phyloP scores from a whole-genome alignment of 2,113 vertebrate genomes.

The Callipepla californica region DNA sequence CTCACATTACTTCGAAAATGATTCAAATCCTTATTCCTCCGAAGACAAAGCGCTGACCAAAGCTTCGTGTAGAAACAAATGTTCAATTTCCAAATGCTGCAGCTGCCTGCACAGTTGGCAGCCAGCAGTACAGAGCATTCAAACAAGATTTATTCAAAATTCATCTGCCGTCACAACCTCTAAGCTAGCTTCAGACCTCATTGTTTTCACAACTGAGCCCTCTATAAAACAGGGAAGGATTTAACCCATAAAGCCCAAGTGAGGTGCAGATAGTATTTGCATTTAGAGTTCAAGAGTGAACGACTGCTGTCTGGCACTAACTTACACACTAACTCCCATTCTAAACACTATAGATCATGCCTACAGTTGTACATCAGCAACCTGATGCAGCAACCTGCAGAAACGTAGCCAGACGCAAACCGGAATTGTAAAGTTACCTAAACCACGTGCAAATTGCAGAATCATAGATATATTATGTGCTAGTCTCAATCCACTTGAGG shows the following conservation, averaged over 20 bases:
- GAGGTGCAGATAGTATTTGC: neutral
- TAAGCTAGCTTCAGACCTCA: neutral
- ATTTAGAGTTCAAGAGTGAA: neutral
- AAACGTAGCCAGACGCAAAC: neutral
- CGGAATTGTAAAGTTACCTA: neutral
- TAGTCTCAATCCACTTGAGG: neutral
- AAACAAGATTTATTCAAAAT: neutral
- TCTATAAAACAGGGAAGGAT: neutral
- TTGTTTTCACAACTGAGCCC: neutral
- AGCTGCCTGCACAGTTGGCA: neutral
- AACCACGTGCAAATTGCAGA: neutral
- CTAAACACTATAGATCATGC: fast-evolving
- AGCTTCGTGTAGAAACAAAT: neutral
- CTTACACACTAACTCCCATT: neutral
- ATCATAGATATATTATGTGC: neutral
- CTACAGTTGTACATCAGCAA: neutral
- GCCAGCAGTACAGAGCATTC: neutral
- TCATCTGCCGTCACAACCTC: neutral
- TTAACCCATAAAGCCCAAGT: neutral
- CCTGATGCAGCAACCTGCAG: neutral
- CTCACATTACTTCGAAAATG: neutral
- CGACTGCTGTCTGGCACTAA: neutral
- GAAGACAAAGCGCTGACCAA: neutral
- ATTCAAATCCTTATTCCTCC: neutral
- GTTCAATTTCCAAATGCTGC: neutral